Percentiles rank a stretch among this genome's conserved stretches.
Conservation (phyloP, 2,888 invertebrate species). For the Drosophila limbata region DNA sequence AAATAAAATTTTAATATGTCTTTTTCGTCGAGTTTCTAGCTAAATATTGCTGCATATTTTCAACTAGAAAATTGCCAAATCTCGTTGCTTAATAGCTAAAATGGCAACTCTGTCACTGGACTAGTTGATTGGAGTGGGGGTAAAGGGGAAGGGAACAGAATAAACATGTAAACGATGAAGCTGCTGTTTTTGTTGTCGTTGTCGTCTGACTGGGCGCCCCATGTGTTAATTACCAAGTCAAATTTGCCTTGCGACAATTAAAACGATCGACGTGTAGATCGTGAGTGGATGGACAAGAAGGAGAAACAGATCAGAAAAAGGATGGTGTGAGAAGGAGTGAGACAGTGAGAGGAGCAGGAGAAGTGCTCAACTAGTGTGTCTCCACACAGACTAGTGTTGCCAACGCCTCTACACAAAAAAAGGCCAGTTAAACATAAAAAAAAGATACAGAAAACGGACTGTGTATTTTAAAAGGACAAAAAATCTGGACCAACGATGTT, state of each 20-base stretch:
- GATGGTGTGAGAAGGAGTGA: neutral
- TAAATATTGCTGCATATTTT: neutral
- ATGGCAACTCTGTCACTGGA: conserved; percentile 11
- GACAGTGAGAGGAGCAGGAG: neutral
- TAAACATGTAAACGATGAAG: conserved; percentile 28
- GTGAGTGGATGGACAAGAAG: conserved; percentile 1
- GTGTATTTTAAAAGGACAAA: too few relatives aligned
- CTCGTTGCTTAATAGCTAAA: neutral
- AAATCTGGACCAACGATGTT: too few relatives aligned
- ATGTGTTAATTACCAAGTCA: conserved; percentile 78
- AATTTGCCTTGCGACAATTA: conserved; percentile 75
- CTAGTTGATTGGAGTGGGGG: conserved; percentile 13
- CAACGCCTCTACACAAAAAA: too few relatives aligned
- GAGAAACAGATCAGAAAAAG: neutral
- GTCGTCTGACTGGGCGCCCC: conserved; percentile 41
- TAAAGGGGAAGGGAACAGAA: neutral
- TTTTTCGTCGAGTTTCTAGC: too few relatives aligned
- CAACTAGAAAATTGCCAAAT: neutral
- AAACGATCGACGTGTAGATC: conserved; percentile 41
- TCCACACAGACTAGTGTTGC: neutral
- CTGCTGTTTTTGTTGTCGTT: conserved; percentile 12
- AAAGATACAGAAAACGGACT: too few relatives aligned
- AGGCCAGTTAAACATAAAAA: too few relatives aligned
- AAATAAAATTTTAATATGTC: too few relatives aligned
- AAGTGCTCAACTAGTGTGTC: neutral